A percentile compares a stretch with the other conserved stretches of the same genome.
Evolutionary conservation across 2,888 invertebrate genomes (phyloP).

Genomic region (Ichneumoninae sp.): DNA sequence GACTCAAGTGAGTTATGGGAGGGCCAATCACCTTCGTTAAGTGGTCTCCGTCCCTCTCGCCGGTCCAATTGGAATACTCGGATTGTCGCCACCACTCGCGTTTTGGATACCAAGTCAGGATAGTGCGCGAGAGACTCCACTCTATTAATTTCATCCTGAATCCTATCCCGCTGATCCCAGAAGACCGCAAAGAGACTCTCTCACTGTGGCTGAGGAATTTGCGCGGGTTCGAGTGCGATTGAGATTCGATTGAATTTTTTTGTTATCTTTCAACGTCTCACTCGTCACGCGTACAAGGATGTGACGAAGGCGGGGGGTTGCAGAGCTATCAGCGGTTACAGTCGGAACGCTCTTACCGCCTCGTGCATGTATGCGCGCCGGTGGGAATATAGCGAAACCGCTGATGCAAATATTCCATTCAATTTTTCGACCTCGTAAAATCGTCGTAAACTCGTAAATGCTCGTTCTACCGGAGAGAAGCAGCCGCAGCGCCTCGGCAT

Average conservation of each 20-base stretch:
- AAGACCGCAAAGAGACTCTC: background rate
- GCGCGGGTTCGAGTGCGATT: background rate
- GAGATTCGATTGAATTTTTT: slow-evolving; percentile 49
- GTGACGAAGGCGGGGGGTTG: slow-evolving; percentile 27
- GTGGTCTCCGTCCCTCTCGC: background rate
- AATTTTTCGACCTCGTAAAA: slow-evolving; percentile 66
- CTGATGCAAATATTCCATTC: slow-evolving; percentile 67
- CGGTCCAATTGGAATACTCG: background rate
- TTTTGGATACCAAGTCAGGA: background rate
- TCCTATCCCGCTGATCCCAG: too few relatives aligned
- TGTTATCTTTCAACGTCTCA: slow-evolving; percentile 2
- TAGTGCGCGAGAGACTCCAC: background rate
- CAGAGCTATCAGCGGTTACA: slow-evolving; percentile 46
- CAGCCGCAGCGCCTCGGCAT: slow-evolving; percentile 34
- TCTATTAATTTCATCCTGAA: background rate
- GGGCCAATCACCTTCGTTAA: background rate
- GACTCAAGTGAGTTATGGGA: background rate
- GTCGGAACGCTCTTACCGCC: slow-evolving; percentile 32
- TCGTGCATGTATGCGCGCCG: slow-evolving; percentile 48
- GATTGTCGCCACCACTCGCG: background rate
- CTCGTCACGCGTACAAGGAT: background rate
- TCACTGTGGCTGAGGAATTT: background rate
- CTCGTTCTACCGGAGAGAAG: slow-evolving; percentile 40
- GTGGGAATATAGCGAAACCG: slow-evolving; percentile 45
- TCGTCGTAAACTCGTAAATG: slow-evolving; percentile 63